phyloP scores from a whole-genome alignment of 1,140 invertebrate species.

The Caenorhabditis latens region DNA sequence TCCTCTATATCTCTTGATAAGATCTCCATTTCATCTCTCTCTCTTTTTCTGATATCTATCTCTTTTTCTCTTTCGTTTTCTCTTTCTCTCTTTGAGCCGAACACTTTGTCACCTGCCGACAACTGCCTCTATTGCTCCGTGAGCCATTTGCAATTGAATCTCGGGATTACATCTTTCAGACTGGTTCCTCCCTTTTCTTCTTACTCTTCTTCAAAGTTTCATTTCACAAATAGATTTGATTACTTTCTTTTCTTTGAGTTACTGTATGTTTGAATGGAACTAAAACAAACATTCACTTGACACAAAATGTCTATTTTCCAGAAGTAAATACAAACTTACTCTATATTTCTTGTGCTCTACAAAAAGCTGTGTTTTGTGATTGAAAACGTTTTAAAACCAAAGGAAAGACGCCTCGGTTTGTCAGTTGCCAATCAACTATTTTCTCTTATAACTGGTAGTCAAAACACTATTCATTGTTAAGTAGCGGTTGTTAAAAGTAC shows the following conservation, averaged over 20 bases:
- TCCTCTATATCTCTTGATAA: conserved; percentile 1
- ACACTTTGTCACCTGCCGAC: conserved; percentile 49
- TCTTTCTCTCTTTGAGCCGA: conserved; percentile 28
- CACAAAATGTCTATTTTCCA: not conserved
- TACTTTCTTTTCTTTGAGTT: not conserved
- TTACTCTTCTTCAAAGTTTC: not conserved
- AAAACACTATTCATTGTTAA: not conserved
- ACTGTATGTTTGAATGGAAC: not conserved
- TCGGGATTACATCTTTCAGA: conserved; percentile 13
- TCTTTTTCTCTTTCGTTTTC: conserved; percentile 13
- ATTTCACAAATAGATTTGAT: conserved; percentile 3
- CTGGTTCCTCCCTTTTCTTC: conserved; percentile 15
- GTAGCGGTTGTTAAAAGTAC: not conserved
- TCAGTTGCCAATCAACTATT: not conserved
- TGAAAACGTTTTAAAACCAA: no score
- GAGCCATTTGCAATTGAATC: not conserved
- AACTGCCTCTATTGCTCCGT: conserved; percentile 1
- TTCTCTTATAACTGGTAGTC: not conserved
- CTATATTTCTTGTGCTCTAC: no score
- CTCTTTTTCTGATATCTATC: not conserved
- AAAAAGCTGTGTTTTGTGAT: no score
- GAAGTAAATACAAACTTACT: no score
- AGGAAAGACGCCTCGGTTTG: not conserved
- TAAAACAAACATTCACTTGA: conserved; percentile 14
- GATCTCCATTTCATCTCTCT: not conserved